phyloP scores from a whole-genome alignment of 2,888 invertebrate species.

The Abscondita cerata region DNA sequence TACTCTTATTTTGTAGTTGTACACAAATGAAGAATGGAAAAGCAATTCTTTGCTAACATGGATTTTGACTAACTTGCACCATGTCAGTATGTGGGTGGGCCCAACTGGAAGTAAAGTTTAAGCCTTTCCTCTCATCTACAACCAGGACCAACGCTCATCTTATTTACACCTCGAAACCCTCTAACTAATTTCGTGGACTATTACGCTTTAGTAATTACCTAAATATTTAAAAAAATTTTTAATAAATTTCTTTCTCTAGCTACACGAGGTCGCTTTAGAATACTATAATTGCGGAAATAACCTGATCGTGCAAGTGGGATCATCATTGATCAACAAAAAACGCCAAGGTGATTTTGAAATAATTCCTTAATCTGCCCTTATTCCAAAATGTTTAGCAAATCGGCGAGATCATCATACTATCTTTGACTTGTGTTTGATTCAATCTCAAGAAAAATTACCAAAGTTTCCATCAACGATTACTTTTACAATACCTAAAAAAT shows the following conservation, averaged over 20 bases:
- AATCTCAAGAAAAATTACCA: conserved; percentile 13
- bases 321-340: conserved; percentile 22
- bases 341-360: conserved; percentile 47
- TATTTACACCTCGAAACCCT: conserved; percentile 83
- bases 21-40: conserved; percentile 59
- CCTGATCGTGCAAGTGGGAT: conserved; percentile 11
- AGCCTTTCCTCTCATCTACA: conserved; percentile 70
- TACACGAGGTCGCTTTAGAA: conserved; percentile 75
- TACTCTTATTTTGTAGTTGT: neutral
- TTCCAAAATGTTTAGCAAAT: too few species aligned
- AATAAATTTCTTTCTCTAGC: conserved; percentile 58
- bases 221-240: conserved; percentile 3
- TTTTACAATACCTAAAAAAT: conserved; percentile 32
- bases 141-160: conserved; percentile 74
- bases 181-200: conserved; percentile 69
- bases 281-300: conserved; percentile 70
- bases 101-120: conserved; percentile 72
- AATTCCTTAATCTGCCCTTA: too few species aligned
- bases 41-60: conserved; percentile 64
- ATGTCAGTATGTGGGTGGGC: conserved; percentile 71
- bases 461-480: conserved; percentile 32
- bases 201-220: conserved; percentile 69
- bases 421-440: conserved; percentile 37
- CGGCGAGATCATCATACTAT: too few species aligned
- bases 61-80: conserved; percentile 67